phyloP scores from a whole-genome alignment of 2,113 vertebrate species.

The Baryphthengus martii region DNA sequence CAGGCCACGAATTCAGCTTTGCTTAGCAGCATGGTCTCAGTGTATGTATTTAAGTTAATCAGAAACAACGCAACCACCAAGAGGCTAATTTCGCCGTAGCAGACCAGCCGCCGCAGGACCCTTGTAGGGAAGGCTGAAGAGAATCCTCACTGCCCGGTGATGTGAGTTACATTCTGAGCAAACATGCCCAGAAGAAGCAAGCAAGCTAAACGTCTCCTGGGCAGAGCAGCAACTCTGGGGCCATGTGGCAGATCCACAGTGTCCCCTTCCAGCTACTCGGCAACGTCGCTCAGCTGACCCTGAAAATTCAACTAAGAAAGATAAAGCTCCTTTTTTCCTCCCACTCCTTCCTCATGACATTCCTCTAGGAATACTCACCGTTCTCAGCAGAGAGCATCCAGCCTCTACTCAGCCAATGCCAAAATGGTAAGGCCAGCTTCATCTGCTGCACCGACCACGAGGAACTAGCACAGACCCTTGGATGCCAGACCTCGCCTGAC shows the following conservation, averaged over 20 bases:
- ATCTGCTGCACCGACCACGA: background rate
- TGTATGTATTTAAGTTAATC: conserved; percentile 3
- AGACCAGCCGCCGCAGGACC: background rate
- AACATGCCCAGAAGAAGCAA: background rate
- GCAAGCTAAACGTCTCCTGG: background rate
- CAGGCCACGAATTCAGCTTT: background rate
- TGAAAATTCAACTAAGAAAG: background rate
- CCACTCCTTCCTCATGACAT: background rate
- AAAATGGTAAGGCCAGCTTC: background rate
- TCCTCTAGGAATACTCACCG: background rate
- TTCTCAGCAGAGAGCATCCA: background rate
- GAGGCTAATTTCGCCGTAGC: background rate
- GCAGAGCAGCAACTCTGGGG: background rate
- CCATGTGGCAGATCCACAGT: background rate
- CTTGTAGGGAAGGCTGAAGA: background rate
- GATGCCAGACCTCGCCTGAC: background rate
- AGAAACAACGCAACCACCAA: conserved; percentile 33
- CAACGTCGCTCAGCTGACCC: background rate
- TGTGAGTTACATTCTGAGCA: background rate
- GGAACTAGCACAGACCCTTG: background rate
- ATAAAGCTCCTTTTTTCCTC: background rate
- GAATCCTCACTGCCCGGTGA: rapidly evolving
- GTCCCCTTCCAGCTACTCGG: background rate
- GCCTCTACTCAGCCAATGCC: background rate
- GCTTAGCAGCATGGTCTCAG: background rate